phyloP scores from a whole-genome alignment of 1,140 invertebrate genomes.

The Teleopsis dalmanni region DNA sequence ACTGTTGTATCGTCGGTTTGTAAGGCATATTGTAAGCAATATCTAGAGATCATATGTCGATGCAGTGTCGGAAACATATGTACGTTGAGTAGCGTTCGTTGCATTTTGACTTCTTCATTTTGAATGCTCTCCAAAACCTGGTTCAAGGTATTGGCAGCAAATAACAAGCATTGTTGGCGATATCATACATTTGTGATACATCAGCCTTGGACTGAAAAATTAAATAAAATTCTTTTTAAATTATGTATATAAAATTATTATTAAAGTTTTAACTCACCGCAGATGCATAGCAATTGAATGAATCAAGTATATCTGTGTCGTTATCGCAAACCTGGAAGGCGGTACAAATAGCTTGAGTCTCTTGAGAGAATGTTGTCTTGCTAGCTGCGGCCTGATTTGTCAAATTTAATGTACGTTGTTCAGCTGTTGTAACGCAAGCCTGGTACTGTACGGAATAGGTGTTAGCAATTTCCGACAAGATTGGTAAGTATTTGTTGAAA shows the following conservation, averaged over 20 bases:
- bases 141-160: constrained; percentile 19
- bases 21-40: too few relatives aligned
- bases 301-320: constrained; percentile 21
- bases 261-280: constrained; percentile 20
- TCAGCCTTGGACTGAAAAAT: constrained; percentile 21
- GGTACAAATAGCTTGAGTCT: constrained; percentile 22
- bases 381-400: constrained; percentile 20
- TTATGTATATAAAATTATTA: neutral
- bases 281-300: constrained; percentile 31
- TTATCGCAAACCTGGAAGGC: constrained; percentile 25
- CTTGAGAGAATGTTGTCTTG: constrained; percentile 21
- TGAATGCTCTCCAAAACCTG: constrained; percentile 22
- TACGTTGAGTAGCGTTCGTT: constrained; percentile 32
- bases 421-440: constrained; percentile 24
- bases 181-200: constrained; percentile 29
- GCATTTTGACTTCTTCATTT: constrained; percentile 30
- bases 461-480: constrained; percentile 30
- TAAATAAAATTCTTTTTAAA: neutral
- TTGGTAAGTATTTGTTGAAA: constrained; percentile 32
- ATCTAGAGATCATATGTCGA: too few relatives aligned
- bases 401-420: constrained; percentile 20
- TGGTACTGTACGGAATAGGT: constrained; percentile 28
- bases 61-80: constrained; percentile 31
- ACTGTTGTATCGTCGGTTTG: too few relatives aligned
- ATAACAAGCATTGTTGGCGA: constrained; percentile 33